phyloP scores from a whole-genome alignment of 2,113 vertebrate species.

The Ciconia stormi region DNA sequence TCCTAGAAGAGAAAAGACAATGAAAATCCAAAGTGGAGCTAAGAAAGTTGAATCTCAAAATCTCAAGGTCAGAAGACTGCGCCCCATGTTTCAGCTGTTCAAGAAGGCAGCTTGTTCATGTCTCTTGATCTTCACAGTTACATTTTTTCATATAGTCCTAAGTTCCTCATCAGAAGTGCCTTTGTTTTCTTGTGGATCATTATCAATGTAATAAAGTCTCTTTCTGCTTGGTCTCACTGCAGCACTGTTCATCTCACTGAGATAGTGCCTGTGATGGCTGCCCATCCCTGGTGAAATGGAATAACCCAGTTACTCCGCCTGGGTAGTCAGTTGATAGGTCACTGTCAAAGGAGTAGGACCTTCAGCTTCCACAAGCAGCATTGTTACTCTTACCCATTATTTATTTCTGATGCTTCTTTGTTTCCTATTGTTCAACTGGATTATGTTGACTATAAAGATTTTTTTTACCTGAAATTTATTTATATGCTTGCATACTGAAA shows the following conservation, averaged over 20 bases:
- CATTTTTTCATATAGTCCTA: accelerated
- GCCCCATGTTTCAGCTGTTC: background rate
- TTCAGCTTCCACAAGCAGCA: background rate
- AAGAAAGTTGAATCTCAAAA: background rate
- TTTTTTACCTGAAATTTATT: background rate
- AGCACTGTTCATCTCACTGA: background rate
- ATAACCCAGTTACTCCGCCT: background rate
- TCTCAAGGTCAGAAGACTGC: background rate
- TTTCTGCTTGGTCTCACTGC: background rate
- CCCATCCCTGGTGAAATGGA: background rate
- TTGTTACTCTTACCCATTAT: background rate
- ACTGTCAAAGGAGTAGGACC: background rate
- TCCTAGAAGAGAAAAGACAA: background rate
- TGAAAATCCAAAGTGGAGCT: background rate
- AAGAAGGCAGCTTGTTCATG: background rate
- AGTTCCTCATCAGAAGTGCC: background rate
- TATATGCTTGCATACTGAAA: background rate
- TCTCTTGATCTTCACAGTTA: background rate
- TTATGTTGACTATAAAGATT: background rate
- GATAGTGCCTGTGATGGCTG: background rate
- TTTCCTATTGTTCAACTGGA: background rate
- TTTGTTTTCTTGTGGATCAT: background rate
- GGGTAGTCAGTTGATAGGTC: background rate
- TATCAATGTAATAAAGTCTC: background rate
- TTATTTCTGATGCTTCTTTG: background rate